Evolutionary conservation across 2,797 vertebrate species (phyloP), one percentile per base, ranked within the genome.

Genomic region (Dallia pectoralis): DNA sequence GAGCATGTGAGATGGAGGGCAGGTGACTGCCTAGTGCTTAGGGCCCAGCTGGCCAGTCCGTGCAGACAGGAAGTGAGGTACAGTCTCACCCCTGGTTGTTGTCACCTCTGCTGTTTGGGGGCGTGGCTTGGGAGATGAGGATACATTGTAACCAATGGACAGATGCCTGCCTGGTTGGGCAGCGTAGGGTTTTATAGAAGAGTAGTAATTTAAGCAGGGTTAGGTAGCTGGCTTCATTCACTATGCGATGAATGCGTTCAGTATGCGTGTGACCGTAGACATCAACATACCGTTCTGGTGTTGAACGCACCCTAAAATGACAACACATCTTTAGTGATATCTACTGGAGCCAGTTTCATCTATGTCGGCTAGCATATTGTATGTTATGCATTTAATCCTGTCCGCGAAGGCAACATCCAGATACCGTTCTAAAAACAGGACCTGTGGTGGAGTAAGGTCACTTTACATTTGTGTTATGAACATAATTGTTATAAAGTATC

Each of bases 71-170:
- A 75, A 84, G 78, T 84, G 84, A 80, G 83, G 80, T 82, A 59
- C 36, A 32, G 51, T 77, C 82, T 6, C 78, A 81, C 77, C 65
- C 29, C 86, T 64, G 56, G 71, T 71, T 70, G 70, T 81, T 90
- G 74, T 77, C 65, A 79, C 75, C 84, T 73, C 84, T 77, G 83
- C 82, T 87, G 84, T 85, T 82, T 85, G 78, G 71, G 40, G n/a
- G 74, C 65, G 72, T 65, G 72, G 75, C 71, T 30, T 71, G 47
- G 29, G 30, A 71, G 29, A 65, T 76, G 67, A 36, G 25, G 25
- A 64, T 33, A 8, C 25, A 29, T 36, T 18, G n/a, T 3, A 65
- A 5, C 30, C 29, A 65, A 3, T n/a, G 33, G 30, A 40, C 36
- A 32, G 30, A 40, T 33, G 33, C 32, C 30, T 49, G 48, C n/a